Evolutionary conservation across 1,140 invertebrate species (phyloP).

Genomic region (Drosophila novamexicana): DNA sequence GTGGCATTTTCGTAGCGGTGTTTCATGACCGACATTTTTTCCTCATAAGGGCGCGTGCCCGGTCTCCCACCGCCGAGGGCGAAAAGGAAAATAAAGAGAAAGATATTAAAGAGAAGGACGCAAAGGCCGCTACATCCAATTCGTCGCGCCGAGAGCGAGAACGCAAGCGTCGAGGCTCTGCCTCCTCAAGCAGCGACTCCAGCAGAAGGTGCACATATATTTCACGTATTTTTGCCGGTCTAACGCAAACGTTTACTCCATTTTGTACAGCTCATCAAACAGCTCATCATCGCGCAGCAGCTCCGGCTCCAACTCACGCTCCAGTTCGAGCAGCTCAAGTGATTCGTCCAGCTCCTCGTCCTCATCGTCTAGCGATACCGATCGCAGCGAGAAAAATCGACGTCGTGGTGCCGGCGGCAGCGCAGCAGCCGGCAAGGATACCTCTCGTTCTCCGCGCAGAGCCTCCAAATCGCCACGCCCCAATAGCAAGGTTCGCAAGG

Average conservation of each 20-base stretch:
- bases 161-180: conserved; percentile 85
- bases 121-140: conserved; percentile 61
- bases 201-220: conserved; percentile 88
- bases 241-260: conserved; percentile 21
- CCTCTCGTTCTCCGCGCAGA: conserved; percentile 84
- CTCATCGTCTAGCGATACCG: conserved; percentile 86
- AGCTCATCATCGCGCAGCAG: conserved; percentile 91
- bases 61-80: conserved; percentile 68
- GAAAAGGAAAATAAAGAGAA: conserved; percentile 77
- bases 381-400: conserved; percentile 70
- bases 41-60: conserved; percentile 69
- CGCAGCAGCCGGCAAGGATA: conserved; percentile 79
- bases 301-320: conserved; percentile 90
- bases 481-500: conserved; percentile 65
- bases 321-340: conserved; percentile 90
- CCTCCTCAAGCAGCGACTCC: conserved; percentile 90
- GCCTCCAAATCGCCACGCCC: conserved; percentile 84
- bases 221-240: not conserved
- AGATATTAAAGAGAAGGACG: conserved; percentile 71
- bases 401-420: conserved; percentile 85
- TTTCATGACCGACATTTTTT: conserved; percentile 13
- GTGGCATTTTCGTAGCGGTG: not conserved
- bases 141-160: conserved; percentile 78
- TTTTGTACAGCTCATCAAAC: conserved; percentile 69
- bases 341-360: conserved; percentile 87